Percentiles rank a stretch among this genome's conserved stretches.
These are phyloP conservation scores for Aphelenchoides bicaudatus DNA, from an alignment of 2,888 invertebrate genomes.

Conservation along the genomic window DNA sequence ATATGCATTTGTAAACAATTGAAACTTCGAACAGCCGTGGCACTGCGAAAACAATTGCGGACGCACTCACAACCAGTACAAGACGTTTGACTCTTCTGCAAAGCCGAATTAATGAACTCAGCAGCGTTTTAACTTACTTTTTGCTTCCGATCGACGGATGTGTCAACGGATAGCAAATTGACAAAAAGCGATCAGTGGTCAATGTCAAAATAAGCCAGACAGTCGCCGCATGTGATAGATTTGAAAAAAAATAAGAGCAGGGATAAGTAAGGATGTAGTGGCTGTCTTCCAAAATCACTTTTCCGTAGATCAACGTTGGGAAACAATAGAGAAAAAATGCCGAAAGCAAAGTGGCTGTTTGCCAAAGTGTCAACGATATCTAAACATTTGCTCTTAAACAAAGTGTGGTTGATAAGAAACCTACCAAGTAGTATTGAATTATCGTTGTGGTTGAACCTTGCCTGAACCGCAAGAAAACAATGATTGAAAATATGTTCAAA, in stretches of 20 bases:
- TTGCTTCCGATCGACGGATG: slow-evolving; percentile 57
- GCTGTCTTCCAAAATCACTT: slow-evolving; percentile 27
- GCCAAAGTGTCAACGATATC: slow-evolving; percentile 57
- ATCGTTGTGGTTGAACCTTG: slow-evolving; percentile 51
- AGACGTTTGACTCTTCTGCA: slow-evolving; percentile 52
- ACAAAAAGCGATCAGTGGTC: slow-evolving; percentile 57
- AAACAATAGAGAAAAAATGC: slow-evolving; percentile 57
- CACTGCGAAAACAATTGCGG: slow-evolving; percentile 53
- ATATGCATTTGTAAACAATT: slow-evolving; percentile 27
- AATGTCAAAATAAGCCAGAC: slow-evolving; percentile 58
- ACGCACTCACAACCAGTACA: slow-evolving; percentile 49
- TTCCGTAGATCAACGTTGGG: slow-evolving; percentile 45
- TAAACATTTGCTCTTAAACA: slow-evolving; percentile 28
- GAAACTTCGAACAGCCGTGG: slow-evolving; percentile 58
- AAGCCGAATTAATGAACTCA: neutral
- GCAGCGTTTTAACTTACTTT: slow-evolving; percentile 41
- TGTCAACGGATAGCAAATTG: slow-evolving; percentile 55
- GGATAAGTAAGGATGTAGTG: slow-evolving; percentile 55
- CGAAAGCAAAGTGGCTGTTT: slow-evolving; percentile 55
- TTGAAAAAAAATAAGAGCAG: slow-evolving; percentile 55
- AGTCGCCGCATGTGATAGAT: slow-evolving; percentile 56
- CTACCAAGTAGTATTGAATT: slow-evolving; percentile 58
- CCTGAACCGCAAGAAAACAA: slow-evolving; percentile 51
- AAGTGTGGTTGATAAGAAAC: slow-evolving; percentile 15
- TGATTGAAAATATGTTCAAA: slow-evolving; percentile 54